Percentiles rank a stretch among this genome's conserved stretches.
Conservation (phyloP, 2,113 vertebrate species). For the Heliornis fulica region DNA sequence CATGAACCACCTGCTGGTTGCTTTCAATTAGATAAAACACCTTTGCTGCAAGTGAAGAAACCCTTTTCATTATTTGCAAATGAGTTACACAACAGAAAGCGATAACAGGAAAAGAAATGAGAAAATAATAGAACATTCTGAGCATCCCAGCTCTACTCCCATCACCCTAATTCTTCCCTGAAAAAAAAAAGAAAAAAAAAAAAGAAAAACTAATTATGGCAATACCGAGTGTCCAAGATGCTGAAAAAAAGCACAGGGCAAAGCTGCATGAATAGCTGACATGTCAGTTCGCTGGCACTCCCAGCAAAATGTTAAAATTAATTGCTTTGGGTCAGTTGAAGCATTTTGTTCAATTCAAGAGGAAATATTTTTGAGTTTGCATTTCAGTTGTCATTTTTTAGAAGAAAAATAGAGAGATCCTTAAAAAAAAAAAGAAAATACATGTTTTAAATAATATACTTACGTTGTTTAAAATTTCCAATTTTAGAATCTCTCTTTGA, state of each 20-base stretch:
- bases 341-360: background rate
- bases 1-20: conserved; percentile 11
- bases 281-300: background rate
- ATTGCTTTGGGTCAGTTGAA: background rate
- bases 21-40: conserved; percentile 54
- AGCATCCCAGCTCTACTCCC: background rate
- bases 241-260: background rate
- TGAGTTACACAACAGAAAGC: background rate
- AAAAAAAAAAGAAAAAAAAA: background rate
- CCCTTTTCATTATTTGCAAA: conserved; percentile 7
- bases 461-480: background rate
- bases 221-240: background rate
- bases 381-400: background rate
- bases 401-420: background rate
- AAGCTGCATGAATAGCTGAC: background rate
- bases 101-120: background rate
- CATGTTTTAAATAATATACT: background rate
- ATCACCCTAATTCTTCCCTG: background rate
- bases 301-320: background rate
- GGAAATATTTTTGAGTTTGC: background rate
- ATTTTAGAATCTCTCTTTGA: background rate
- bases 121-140: background rate
- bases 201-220: background rate
- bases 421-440: background rate
- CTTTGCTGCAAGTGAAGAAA: background rate